These are phyloP conservation scores for Myopa tessellatipennis DNA, from an alignment of 2,888 invertebrate species.

Conservation along the genomic window DNA sequence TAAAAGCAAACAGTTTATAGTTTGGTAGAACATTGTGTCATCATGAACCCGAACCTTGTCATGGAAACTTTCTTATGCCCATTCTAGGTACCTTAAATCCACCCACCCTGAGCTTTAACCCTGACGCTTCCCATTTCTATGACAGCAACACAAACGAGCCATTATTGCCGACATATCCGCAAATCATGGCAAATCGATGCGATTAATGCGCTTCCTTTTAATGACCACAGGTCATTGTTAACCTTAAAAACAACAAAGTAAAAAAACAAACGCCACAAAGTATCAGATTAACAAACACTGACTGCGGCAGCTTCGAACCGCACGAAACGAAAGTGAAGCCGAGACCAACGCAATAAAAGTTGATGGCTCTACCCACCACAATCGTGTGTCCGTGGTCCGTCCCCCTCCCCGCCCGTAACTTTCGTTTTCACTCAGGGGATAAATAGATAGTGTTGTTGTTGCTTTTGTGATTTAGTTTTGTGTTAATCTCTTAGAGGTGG, in stretches of 20 bases:
- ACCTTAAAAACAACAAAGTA: neutral
- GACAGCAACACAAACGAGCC: neutral
- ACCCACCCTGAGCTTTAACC: constrained; percentile 6
- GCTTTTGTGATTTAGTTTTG: neutral
- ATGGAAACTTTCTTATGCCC: no score
- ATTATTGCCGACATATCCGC: constrained; percentile 6
- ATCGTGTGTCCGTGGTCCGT: neutral
- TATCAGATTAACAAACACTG: constrained; percentile 30
- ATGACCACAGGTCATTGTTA: constrained; percentile 9
- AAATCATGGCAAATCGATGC: constrained; percentile 34
- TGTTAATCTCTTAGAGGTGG: neutral
- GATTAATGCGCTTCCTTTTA: constrained; percentile 10
- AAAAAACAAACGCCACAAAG: constrained; percentile 7
- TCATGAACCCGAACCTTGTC: no score
- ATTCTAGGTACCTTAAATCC: neutral
- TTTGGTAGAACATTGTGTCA: no score
- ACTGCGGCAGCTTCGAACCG: neutral
- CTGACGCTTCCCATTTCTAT: neutral
- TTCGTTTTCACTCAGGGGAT: neutral
- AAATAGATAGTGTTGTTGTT: neutral
- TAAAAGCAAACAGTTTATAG: no score
- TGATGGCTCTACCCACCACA: neutral
- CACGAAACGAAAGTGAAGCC: neutral
- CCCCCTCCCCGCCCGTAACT: neutral
- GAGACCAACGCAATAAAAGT: constrained; percentile 21